A percentile compares a stretch with the other conserved stretches of the same genome.
These are phyloP conservation scores for Mareca penelope DNA, from an alignment of 2,797 vertebrate species.

Conservation along the genomic window DNA sequence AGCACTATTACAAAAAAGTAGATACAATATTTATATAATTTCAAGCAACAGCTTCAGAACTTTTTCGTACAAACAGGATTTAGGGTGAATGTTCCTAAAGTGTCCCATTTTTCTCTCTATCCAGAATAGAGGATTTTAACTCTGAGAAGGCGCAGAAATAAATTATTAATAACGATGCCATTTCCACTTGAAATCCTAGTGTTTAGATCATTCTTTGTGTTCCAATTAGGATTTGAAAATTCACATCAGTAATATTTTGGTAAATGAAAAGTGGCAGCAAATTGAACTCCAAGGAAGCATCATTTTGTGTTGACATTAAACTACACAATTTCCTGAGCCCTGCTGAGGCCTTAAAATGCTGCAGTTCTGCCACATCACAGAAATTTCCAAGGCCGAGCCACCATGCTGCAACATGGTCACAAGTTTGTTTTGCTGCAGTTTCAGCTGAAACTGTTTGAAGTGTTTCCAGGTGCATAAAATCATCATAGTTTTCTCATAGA, in stretches of 20 bases:
- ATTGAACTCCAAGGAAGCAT: background rate
- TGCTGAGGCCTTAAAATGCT: background rate
- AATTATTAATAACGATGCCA: background rate
- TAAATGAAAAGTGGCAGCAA: background rate
- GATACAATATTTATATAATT: too few relatives aligned
- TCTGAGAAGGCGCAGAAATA: background rate
- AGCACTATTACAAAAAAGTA: background rate
- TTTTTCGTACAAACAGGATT: background rate
- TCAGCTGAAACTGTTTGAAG: background rate
- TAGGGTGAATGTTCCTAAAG: background rate
- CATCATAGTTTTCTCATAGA: background rate
- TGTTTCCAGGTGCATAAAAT: background rate
- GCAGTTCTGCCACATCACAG: background rate
- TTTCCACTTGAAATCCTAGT: background rate
- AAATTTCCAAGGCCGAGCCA: background rate
- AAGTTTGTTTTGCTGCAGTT: background rate
- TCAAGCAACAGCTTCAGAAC: background rate
- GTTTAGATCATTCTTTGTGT: background rate
- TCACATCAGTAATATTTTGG: background rate
- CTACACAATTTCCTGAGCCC: background rate
- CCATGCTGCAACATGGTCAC: rapidly evolving
- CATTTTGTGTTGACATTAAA: background rate
- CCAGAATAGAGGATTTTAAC: background rate
- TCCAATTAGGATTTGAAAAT: background rate
- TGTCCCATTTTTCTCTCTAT: background rate